Conservation (phyloP, 64 coral and sea anemone genomes). For the Dendronephthya gigantea region DNA sequence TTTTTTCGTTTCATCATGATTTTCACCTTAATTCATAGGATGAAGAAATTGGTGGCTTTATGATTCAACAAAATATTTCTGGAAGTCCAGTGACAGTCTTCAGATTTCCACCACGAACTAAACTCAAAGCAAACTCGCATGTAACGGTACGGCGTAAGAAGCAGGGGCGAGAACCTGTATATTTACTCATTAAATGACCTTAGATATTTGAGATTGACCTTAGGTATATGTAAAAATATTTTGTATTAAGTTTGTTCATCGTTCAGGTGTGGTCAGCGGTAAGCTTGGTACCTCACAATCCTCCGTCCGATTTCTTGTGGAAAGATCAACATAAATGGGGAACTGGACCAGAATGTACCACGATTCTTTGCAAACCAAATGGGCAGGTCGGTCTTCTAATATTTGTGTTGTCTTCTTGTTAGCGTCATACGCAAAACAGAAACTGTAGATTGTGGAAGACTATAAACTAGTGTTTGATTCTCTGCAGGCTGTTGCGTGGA, state of each 20-base stretch:
- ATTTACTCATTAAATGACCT: not conserved
- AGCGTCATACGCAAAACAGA: no score
- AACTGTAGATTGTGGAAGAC: no score
- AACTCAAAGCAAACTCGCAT: constrained; percentile 75
- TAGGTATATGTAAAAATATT: no score
- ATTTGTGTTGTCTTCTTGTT: not conserved
- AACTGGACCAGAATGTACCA: constrained; percentile 95
- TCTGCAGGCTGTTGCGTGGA: constrained; percentile 82
- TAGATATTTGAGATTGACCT: no score
- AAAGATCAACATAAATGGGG: constrained; percentile 99
- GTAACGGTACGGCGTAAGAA: constrained; percentile 51
- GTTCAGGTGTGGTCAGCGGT: constrained; percentile 67
- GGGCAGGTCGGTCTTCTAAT: constrained; percentile 56
- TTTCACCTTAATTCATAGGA: constrained; percentile 47
- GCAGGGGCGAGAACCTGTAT: not conserved
- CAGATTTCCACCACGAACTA: constrained; percentile 88
- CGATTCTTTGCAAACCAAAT: constrained; percentile 96
- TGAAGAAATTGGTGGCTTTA: constrained; percentile 86
- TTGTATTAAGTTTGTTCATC: no score
- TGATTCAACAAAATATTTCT: constrained; percentile 95
- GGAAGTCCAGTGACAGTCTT: constrained; percentile 95
- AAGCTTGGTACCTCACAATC: constrained; percentile 76
- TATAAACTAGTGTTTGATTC: not conserved
- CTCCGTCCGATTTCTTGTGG: constrained; percentile 94
- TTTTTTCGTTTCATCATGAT: not conserved